Base-by-base conservation (phyloP, 1,140 invertebrate species). In the Colletes latitarsis region DNA sequence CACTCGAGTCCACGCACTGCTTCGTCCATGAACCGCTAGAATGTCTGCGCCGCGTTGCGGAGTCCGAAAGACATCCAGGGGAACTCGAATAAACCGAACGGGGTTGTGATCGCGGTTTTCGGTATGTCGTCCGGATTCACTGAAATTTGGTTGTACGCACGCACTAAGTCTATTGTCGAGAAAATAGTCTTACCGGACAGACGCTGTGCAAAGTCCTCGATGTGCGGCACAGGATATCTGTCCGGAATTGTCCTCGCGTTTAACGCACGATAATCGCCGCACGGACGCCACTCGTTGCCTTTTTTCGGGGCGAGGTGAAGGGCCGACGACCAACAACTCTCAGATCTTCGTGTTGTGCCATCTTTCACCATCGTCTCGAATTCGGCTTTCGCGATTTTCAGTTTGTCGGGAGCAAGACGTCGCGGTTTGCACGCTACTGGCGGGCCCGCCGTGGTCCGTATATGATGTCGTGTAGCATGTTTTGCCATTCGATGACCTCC, bases 141-240 rank as follows among this genome's bases (percentile, higher is more conserved):
- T 6, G 68, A 52, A 3, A 70, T 41, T 12, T 70, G 68, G 15
- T 70, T 55, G 14, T 57, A 70, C 30, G 68, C 68, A 6, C 15
- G 49, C 15, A 55, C 52, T 39, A 70, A 43, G 6, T 70, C 53
- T 9, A 70, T 8, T 4, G 21, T 70, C 0, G 67, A 55, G 3
- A 69, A 69, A 9, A 55, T 6, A 0, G 49, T 39, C 30, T 55
- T 53, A 6, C 21, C 68, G 15, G 30, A n/a, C 6, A 57, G 57
- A n/a, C 30, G 6, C 15, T n/a, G 64, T 21, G 30, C 39, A 41
- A 86, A 84, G n/a, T 88, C 87, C 8, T 86, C 71, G 1, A 88
- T 81, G n/a, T 86, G 76, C 1, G 75, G 91, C 0, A 94, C 53
- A 0, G 92, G 93, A 74, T 93, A 94, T 0, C 85, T 17, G 70